Evolutionary conservation across 1,140 invertebrate genomes (phyloP).

Genomic region (Atta texana): DNA sequence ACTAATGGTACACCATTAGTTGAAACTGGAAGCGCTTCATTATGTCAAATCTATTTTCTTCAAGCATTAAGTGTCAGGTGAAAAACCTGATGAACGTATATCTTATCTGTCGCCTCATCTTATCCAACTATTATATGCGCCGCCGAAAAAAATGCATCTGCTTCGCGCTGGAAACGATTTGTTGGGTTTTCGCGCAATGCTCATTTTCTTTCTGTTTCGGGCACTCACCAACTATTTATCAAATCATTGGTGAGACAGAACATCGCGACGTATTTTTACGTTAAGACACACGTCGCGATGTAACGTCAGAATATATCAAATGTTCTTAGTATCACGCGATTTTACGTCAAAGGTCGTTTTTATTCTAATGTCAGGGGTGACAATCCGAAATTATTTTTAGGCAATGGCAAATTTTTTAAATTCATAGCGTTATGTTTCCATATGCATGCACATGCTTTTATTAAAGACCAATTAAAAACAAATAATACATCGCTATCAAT

Average conservation of each 20-base stretch:
- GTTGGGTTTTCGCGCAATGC: slow-evolving; percentile 6
- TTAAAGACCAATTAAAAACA: background rate
- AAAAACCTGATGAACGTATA: slow-evolving; percentile 30
- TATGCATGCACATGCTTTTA: background rate
- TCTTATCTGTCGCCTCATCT: background rate
- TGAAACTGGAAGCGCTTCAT: slow-evolving; percentile 37
- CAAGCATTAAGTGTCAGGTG: background rate
- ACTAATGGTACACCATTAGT: slow-evolving; percentile 53
- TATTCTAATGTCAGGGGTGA: background rate
- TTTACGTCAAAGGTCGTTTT: background rate
- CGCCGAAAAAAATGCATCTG: background rate
- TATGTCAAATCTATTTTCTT: slow-evolving; percentile 52
- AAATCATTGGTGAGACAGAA: slow-evolving; percentile 34
- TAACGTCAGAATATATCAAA: slow-evolving; percentile 46
- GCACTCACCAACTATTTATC: slow-evolving; percentile 28
- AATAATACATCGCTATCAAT: background rate
- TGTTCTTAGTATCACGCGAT: background rate
- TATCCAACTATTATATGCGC: slow-evolving; percentile 54
- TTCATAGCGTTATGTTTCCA: background rate
- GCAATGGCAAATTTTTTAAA: background rate
- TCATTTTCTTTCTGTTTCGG: background rate
- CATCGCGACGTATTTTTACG: slow-evolving; percentile 42
- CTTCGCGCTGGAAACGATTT: slow-evolving; percentile 14
- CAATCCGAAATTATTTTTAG: slow-evolving; percentile 14
- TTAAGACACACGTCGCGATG: slow-evolving; percentile 17